Conservation (phyloP, 2,888 invertebrate species). For the Sisyra terminalis region DNA sequence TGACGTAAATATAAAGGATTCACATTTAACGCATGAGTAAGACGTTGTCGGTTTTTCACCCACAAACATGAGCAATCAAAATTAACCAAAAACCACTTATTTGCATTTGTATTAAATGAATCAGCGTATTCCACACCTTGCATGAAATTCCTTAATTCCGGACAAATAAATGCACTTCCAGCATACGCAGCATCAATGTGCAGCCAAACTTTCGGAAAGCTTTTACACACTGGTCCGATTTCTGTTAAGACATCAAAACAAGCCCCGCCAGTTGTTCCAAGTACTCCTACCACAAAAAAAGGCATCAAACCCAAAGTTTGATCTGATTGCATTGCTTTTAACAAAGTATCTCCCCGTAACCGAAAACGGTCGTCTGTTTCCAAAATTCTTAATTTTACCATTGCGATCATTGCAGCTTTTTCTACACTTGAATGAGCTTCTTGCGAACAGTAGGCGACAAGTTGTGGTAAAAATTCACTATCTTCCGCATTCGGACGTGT, state of each 20-base stretch:
- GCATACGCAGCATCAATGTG: constrained; percentile 83
- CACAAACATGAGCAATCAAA: constrained; percentile 78
- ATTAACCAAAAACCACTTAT: constrained; percentile 73
- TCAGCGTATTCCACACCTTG: constrained; percentile 57
- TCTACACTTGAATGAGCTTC: constrained; percentile 65
- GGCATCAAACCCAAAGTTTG: constrained; percentile 57
- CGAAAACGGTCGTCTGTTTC: constrained; percentile 53
- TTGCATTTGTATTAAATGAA: constrained; percentile 78
- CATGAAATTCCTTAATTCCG: constrained; percentile 53
- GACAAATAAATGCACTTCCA: constrained; percentile 72
- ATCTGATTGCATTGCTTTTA: constrained; percentile 52
- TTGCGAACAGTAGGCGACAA: constrained; percentile 59
- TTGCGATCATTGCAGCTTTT: constrained; percentile 62
- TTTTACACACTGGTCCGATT: constrained; percentile 53
- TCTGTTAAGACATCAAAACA: constrained; percentile 69
- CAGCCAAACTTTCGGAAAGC: constrained; percentile 53
- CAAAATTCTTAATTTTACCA: constrained; percentile 52
- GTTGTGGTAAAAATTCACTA: constrained; percentile 53
- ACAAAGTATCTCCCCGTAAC: constrained; percentile 43
- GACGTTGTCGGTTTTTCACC: constrained; percentile 56
- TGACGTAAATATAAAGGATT: constrained; percentile 77
- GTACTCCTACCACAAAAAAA: constrained; percentile 66
- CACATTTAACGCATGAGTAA: constrained; percentile 71
- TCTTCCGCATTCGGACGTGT: constrained; percentile 35
- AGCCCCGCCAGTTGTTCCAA: constrained; percentile 71